These are phyloP conservation scores for Actinia equina DNA, from an alignment of 64 coral and sea anemone species.

Conservation along the genomic window DNA sequence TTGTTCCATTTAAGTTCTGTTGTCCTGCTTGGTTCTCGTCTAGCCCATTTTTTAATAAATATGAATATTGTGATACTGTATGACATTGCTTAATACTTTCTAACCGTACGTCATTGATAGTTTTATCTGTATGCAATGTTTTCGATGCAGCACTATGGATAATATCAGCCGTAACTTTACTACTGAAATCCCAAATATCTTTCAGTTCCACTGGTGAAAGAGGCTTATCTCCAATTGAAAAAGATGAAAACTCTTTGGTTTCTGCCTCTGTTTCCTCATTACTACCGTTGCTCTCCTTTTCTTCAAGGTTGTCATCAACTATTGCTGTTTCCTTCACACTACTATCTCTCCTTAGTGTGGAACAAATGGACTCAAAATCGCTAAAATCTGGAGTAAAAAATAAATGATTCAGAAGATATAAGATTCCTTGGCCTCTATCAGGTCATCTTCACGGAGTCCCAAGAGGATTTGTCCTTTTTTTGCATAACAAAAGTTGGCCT, in stretches of 20 bases:
- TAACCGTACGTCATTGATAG: slow-evolving; percentile 24
- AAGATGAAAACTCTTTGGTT: neutral
- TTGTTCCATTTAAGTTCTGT: neutral
- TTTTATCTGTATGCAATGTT: slow-evolving; percentile 22
- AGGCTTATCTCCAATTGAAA: slow-evolving; percentile 9
- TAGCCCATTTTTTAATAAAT: slow-evolving; percentile 50
- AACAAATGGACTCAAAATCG: slow-evolving; percentile 59
- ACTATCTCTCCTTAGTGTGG: neutral
- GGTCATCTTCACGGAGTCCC: no score
- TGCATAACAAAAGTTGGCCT: no score
- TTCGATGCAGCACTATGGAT: slow-evolving; percentile 44
- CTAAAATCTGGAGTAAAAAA: slow-evolving; percentile 58
- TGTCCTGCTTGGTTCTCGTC: neutral
- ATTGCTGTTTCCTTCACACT: slow-evolving; percentile 68
- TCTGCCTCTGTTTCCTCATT: slow-evolving; percentile 2
- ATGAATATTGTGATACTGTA: slow-evolving; percentile 73
- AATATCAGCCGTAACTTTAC: slow-evolving; percentile 59
- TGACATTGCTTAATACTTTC: slow-evolving; percentile 44
- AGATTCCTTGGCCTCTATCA: neutral
- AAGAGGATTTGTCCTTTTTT: no score
- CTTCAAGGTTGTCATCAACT: slow-evolving; percentile 72
- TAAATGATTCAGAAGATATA: neutral
- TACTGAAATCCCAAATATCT: slow-evolving; percentile 59
- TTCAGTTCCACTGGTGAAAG: slow-evolving; percentile 54
- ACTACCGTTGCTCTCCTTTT: slow-evolving; percentile 36